Evolutionary conservation across 2,888 invertebrate genomes (phyloP), one percentile per base, ranked within the genome.

Genomic region (Galerucella calmariensis): DNA sequence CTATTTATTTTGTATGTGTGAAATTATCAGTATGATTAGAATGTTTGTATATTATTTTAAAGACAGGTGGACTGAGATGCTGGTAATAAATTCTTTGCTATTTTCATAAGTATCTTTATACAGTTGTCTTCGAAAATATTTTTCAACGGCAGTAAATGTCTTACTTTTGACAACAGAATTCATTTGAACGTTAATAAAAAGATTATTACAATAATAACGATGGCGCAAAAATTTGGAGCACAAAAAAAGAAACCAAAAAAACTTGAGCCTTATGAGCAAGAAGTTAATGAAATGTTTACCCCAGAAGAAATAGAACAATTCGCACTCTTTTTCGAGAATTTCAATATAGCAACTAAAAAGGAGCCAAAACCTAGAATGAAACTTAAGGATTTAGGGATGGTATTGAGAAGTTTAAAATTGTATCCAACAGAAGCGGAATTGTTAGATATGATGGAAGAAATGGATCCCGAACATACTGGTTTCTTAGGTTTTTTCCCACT

Each of bases 371-470:
- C 11, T 27, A 58, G 59, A 35, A 72, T 72, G 72, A n/a, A 46
- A 10, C 67, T 66, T 12, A 35, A 20, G 8, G 72, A 72, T 9
- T 46, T 72, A 8, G 72, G 66, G 16, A 11, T 58, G 9, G 41
- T 66, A 14, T 35, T 72, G 11, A 66, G 72, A 48, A 58, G 24
- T n/a, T 59, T 72, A 51, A 72, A 67, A n/a, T 59, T 66, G n/a
- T 66, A 72, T 61, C 72, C 72, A 11, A 46, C 58, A 12, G 48
- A 72, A 48, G 61, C 72, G 3, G 72, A 72, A 59, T 58, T 72
- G 27, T 27, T 58, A 16, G 66, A 66, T 24, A 72, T 72, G 72
- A 59, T 48, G 66, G 41, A 59, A 8, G 66, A 66, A 48, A 72
- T 72, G 46, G 72, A 72, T 59, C 72, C 72, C 16, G 16, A 27